Evolutionary conservation across 2,113 vertebrate species (phyloP).

Genomic region (Heteronetta atricapilla): DNA sequence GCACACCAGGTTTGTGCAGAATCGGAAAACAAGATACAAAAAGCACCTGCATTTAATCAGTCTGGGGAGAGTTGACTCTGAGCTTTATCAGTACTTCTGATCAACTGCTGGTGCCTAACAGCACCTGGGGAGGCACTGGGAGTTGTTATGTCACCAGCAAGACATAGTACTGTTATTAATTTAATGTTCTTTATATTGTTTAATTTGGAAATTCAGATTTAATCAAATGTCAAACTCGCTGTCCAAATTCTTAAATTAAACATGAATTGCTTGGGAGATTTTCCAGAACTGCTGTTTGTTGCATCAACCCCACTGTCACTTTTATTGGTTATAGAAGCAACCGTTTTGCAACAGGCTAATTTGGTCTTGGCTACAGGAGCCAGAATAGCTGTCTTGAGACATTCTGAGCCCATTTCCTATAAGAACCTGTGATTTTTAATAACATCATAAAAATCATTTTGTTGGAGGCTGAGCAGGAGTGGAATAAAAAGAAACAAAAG

Average conservation of each 20-base stretch:
- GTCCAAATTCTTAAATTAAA: slow-evolving; percentile 54
- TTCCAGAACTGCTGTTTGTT: slow-evolving; percentile 27
- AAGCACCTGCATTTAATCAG: slow-evolving; percentile 44
- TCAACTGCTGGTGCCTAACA: not conserved
- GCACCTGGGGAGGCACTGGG: not conserved
- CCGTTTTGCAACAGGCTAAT: slow-evolving; percentile 12
- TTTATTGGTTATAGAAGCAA: slow-evolving; percentile 25
- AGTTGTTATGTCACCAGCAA: not conserved
- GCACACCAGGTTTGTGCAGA: not conserved
- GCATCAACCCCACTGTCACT: not conserved
- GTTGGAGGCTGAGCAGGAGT: not conserved
- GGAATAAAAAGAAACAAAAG: slow-evolving; percentile 5
- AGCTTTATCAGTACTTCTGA: not conserved
- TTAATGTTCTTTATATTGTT: slow-evolving; percentile 26
- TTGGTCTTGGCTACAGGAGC: slow-evolving; percentile 24
- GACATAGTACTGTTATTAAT: slow-evolving; percentile 25
- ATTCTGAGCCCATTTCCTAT: not conserved
- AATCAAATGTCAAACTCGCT: not conserved
- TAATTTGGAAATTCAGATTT: slow-evolving; percentile 38
- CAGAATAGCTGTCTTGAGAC: not conserved
- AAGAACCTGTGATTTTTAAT: slow-evolving; percentile 22
- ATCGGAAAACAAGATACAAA: slow-evolving; percentile 1
- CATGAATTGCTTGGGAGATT: slow-evolving; percentile 42
- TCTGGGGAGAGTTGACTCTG: not conserved
- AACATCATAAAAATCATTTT: slow-evolving; percentile 3